Conservation (phyloP, 2,888 invertebrate species). For the Helicoverpa assulta region DNA sequence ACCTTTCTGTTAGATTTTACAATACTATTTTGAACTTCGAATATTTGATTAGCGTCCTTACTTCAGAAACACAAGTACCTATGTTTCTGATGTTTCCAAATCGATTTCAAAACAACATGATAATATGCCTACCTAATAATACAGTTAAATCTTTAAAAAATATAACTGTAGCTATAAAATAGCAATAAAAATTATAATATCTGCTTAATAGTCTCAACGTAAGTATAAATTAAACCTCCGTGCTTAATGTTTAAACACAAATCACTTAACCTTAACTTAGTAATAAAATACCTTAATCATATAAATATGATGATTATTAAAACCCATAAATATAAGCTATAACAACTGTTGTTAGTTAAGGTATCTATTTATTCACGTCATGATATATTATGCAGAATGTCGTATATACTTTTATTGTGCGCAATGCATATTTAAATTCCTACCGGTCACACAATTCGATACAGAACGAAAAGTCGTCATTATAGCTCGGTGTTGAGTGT, state of each 20-base stretch:
- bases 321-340: slow-evolving; percentile 5
- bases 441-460: slow-evolving; percentile 22
- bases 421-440: slow-evolving; percentile 31
- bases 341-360: slow-evolving; percentile 9
- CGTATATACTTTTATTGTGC: slow-evolving; percentile 10
- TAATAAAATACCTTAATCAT: slow-evolving; percentile 26
- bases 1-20: slow-evolving; percentile 13
- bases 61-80: slow-evolving; percentile 34
- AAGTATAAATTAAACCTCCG: slow-evolving; percentile 37
- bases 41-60: slow-evolving; percentile 38
- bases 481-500: slow-evolving; percentile 24
- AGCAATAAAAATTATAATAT: slow-evolving; percentile 54
- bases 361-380: slow-evolving; percentile 7
- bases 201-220: slow-evolving; percentile 41
- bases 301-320: slow-evolving; percentile 3
- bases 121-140: slow-evolving; percentile 32
- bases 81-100: slow-evolving; percentile 51
- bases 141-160: slow-evolving; percentile 46
- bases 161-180: slow-evolving; percentile 51
- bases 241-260: slow-evolving; percentile 45
- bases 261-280: slow-evolving; percentile 33
- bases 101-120: slow-evolving; percentile 51
- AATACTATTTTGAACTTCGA: slow-evolving; percentile 26
- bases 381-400: neutral
- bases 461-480: slow-evolving; percentile 31